Base-by-base conservation (phyloP, 2,113 vertebrate species). In the Lepisosteus osseus region DNA sequence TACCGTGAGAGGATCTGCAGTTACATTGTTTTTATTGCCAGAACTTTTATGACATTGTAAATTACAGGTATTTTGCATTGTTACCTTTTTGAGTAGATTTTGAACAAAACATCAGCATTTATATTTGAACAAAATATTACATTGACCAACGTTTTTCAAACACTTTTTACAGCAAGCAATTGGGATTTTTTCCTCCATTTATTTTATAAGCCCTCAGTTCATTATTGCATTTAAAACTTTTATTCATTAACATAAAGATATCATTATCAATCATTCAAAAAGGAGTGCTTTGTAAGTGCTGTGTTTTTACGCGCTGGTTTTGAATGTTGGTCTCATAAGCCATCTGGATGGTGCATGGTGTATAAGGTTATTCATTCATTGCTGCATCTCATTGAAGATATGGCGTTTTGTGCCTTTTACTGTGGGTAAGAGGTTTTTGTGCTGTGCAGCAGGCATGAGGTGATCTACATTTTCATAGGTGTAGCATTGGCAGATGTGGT, bases 221-320 rank as follows among this genome's bases (percentile, higher is more conserved):
- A 66, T 70, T 74, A 65, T 61, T 72, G 77, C 74, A 74, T 81
- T 83, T 72, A 77, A 82, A 76, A 78, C 74, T 73, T 82, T 77
- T 81, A 77, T 75, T 86, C 75, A 85, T 90, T 85, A 87, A 85
- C 79, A 84, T 70, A 67, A 75, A 72, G 77, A 78, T 84, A 79
- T 87, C 84, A 85, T 86, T 87, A 85, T 74, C 72, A 77, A 74
- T 29, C 71, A 79, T 79, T 29, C 29, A 29, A 78, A 83, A 82
- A 74, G 72, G 76, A 79, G 84, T 74, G 81, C 78, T 86, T 86
- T 71, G 77, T 69, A 84, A 84, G 81, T 72, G 69, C 77, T 17
- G 61, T 66, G 66, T 29, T 74, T 61, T 71, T 14, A 51, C 64
- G 6, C 11, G 67, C 70, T 71, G 69, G 64, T 69, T 17, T 47